These are phyloP conservation scores for Willowsia nigromaculata DNA, from an alignment of 2,888 invertebrate genomes.

Conservation along the genomic window DNA sequence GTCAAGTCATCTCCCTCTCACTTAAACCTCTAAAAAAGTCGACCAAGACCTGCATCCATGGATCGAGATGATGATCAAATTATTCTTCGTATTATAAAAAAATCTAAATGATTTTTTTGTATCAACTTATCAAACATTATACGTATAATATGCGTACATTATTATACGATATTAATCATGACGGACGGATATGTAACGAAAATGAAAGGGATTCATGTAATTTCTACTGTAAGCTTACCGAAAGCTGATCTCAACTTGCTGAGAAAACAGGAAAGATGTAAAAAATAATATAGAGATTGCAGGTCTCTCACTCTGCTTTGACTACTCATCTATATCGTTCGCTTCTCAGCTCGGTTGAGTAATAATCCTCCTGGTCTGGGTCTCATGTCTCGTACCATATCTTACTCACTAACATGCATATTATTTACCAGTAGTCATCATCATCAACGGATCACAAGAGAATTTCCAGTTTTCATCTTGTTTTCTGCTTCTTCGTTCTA, in stretches of 20 bases:
- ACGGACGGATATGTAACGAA: conserved; percentile 67
- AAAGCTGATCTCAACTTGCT: not conserved
- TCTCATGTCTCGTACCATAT: conserved; percentile 2
- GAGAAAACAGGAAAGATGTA: conserved; percentile 12
- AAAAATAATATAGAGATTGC: not conserved
- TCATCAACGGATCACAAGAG: not conserved
- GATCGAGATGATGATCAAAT: conserved; percentile 27
- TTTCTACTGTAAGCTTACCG: not conserved
- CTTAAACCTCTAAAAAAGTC: not conserved
- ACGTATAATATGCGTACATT: conserved; percentile 5
- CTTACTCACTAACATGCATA: conserved; percentile 8
- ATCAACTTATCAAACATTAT: not conserved
- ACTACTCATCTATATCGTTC: not conserved
- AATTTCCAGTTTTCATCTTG: conserved; percentile 65
- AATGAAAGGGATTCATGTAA: conserved; percentile 46
- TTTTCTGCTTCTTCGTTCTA: conserved; percentile 30
- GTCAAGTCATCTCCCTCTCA: conserved; percentile 7
- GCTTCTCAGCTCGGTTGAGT: not conserved
- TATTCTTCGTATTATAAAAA: not conserved
- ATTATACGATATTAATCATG: conserved; percentile 64
- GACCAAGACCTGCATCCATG: not conserved
- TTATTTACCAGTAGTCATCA: conserved; percentile 39
- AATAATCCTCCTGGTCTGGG: conserved; percentile 19
- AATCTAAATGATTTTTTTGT: not conserved
- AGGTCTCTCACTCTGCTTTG: not conserved